phyloP scores from a whole-genome alignment of 2,888 invertebrate species.

The Coenonympha arcania region DNA sequence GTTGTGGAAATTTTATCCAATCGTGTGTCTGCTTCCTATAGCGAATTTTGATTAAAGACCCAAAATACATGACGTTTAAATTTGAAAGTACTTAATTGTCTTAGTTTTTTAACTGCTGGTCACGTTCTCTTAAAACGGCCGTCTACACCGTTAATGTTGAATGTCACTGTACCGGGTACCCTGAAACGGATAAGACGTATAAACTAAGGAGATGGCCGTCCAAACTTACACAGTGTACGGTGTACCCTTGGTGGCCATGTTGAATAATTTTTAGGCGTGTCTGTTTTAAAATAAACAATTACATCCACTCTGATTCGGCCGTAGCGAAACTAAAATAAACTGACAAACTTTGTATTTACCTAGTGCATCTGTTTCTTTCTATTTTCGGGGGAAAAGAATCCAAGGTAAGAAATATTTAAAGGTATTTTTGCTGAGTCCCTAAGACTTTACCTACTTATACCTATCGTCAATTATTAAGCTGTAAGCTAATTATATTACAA shows the following conservation, averaged over 20 bases:
- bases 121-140: no score
- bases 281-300: constrained; percentile 8
- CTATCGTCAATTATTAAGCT: no score
- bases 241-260: constrained; percentile 5
- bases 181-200: background rate
- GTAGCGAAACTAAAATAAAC: background rate
- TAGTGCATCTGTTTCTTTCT: background rate
- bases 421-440: no score
- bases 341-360: background rate
- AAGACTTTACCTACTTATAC: no score
- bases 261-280: constrained; percentile 11
- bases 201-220: constrained; percentile 4
- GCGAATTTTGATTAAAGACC: no score
- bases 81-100: no score
- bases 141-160: background rate
- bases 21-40: no score
- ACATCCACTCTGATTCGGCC: background rate
- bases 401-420: background rate
- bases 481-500: no score
- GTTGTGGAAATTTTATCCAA: no score
- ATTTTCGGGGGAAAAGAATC: background rate
- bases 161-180: background rate
- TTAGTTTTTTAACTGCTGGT: no score
- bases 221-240: background rate
- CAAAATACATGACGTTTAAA: no score